phyloP scores from a whole-genome alignment of 2,888 invertebrate genomes.

The Ophioninae sp. region DNA sequence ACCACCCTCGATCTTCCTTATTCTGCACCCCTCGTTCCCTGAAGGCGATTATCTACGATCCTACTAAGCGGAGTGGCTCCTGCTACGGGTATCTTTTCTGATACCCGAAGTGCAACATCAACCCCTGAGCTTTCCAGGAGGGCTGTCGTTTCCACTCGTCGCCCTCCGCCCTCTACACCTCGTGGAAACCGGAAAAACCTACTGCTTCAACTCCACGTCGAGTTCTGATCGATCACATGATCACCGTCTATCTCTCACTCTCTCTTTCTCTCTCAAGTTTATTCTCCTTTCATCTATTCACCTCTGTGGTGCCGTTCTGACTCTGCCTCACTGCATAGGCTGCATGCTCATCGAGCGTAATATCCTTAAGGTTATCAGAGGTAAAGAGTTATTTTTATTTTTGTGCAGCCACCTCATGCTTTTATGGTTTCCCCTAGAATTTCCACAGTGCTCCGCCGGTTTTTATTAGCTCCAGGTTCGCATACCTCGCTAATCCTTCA shows the following conservation, averaged over 20 bases:
- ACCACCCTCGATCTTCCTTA: background rate
- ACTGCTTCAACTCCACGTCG: slow-evolving; percentile 27
- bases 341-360: slow-evolving; percentile 37
- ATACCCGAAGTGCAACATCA: slow-evolving; percentile 26
- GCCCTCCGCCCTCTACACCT: slow-evolving; percentile 31
- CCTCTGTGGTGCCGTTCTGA: slow-evolving; percentile 38
- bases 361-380: slow-evolving; percentile 35
- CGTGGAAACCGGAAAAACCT: slow-evolving; percentile 28
- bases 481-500: background rate
- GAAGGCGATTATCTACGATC: slow-evolving; percentile 50
- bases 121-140: slow-evolving; percentile 33
- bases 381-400: slow-evolving; percentile 52
- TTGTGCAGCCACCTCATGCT: slow-evolving; percentile 21
- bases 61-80: slow-evolving; percentile 27
- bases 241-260: slow-evolving; percentile 26
- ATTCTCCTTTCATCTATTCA: slow-evolving; percentile 26
- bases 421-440: background rate
- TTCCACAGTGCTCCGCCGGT: background rate
- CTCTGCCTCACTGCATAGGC: slow-evolving; percentile 20
- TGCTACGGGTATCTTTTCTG: slow-evolving; percentile 12
- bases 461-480: slow-evolving; percentile 33
- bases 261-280: background rate
- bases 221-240: slow-evolving; percentile 55
- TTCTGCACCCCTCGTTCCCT: slow-evolving; percentile 9
- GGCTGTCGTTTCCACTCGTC: slow-evolving; percentile 43